Evolutionary conservation across 1,140 invertebrate species (phyloP).

Genomic region (Drosophila carrolli): DNA sequence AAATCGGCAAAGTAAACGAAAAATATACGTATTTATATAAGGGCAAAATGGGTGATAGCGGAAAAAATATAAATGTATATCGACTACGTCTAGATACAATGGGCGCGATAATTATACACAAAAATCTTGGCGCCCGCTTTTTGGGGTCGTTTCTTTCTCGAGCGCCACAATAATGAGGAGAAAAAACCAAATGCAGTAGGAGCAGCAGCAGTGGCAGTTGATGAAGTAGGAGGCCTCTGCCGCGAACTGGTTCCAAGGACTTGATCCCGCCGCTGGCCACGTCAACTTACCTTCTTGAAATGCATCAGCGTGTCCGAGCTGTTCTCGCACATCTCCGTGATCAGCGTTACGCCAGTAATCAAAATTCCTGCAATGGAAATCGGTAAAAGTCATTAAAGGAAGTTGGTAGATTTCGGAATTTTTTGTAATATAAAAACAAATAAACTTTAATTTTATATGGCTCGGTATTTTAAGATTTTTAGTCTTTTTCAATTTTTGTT

Average conservation of each 20-base stretch:
- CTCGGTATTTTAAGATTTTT: too few species aligned
- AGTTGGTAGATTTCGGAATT: too few species aligned
- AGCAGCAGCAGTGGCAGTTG: slow-evolving; percentile 24
- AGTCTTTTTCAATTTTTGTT: too few species aligned
- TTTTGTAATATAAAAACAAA: too few species aligned
- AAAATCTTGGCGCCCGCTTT: slow-evolving; percentile 18
- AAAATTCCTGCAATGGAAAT: slow-evolving; percentile 91
- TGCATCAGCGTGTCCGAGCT: slow-evolving; percentile 98
- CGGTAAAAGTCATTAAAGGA: not conserved
- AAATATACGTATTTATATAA: slow-evolving; percentile 7
- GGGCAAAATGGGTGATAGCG: slow-evolving; percentile 41
- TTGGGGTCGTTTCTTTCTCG: slow-evolving; percentile 4
- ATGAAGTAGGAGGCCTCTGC: slow-evolving; percentile 23
- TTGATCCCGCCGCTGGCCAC: slow-evolving; percentile 11
- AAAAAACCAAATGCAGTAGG: slow-evolving; percentile 18
- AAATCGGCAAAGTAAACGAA: slow-evolving; percentile 40
- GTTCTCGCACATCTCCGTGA: slow-evolving; percentile 99
- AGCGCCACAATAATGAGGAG: slow-evolving; percentile 21
- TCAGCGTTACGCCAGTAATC: slow-evolving; percentile 98
- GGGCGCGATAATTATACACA: slow-evolving; percentile 23
- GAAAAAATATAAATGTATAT: slow-evolving; percentile 12
- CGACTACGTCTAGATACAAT: slow-evolving; percentile 21
- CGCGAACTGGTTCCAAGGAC: slow-evolving; percentile 11
- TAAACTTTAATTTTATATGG: too few species aligned
- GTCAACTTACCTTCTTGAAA: slow-evolving; percentile 96